Evolutionary conservation across 2,797 vertebrate genomes (phyloP).

Genomic region (Periparus ater): DNA sequence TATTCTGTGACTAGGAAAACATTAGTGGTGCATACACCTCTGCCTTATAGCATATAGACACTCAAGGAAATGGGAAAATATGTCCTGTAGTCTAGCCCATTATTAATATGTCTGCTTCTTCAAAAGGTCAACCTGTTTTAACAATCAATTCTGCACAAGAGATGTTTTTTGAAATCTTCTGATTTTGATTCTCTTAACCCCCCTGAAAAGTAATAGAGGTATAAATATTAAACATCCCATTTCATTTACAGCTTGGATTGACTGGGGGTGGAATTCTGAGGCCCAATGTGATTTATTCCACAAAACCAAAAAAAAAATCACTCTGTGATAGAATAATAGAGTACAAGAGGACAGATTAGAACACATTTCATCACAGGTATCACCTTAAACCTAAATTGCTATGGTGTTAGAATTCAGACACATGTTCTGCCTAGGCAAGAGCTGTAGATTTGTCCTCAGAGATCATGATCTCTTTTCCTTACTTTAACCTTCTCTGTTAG

Average conservation of each 20-base stretch:
- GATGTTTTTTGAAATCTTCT: constrained; percentile 35
- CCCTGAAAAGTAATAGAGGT: constrained; percentile 45
- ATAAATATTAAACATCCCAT: constrained; percentile 66
- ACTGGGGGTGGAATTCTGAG: neutral
- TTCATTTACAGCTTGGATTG: constrained; percentile 46
- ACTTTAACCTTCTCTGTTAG: neutral
- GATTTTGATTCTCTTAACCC: constrained; percentile 48
- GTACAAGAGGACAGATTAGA: neutral
- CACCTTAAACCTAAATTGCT: neutral
- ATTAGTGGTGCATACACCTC: neutral
- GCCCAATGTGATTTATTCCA: neutral
- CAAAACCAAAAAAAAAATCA: constrained; percentile 9
- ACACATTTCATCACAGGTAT: neutral
- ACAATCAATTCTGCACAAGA: neutral
- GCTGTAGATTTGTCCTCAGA: neutral
- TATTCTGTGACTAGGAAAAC: neutral
- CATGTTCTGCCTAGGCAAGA: neutral
- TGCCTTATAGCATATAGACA: neutral
- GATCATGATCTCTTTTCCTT: neutral
- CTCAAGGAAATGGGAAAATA: neutral
- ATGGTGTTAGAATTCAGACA: neutral
- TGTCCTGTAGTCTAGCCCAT: neutral
- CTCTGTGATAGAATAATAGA: constrained; percentile 23
- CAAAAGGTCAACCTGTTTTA: constrained; percentile 57
- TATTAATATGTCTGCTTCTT: constrained; percentile 44